Conservation (phyloP, 1,140 invertebrate genomes). For the Bombus polaris region DNA sequence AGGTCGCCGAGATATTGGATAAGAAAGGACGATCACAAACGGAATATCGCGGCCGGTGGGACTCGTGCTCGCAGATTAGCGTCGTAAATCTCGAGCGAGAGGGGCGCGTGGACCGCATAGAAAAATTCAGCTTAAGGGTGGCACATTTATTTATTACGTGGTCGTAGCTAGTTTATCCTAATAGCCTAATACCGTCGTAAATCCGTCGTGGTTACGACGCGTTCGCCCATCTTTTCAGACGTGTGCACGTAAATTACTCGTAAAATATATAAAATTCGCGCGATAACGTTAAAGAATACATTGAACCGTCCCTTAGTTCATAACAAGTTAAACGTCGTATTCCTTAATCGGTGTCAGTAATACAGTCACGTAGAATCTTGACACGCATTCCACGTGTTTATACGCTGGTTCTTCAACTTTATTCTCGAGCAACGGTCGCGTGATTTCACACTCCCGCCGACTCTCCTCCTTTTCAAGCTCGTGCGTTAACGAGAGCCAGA, state of each 20-base stretch:
- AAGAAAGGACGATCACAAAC: conserved; percentile 11
- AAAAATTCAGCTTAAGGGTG: conserved; percentile 38
- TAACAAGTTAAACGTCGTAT: background rate
- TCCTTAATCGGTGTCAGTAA: background rate
- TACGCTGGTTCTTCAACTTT: background rate
- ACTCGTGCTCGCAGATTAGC: conserved; percentile 48
- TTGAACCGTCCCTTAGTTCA: too few species aligned
- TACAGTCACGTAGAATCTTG: background rate
- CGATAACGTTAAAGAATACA: too few species aligned
- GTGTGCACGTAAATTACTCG: conserved; percentile 22
- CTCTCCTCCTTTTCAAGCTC: background rate
- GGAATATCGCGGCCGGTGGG: conserved; percentile 20
- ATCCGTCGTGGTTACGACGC: conserved; percentile 45
- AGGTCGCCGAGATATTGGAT: conserved; percentile 22
- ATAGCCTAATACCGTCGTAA: conserved; percentile 57
- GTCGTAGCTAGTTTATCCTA: conserved; percentile 50
- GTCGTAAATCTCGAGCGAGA: conserved; percentile 45
- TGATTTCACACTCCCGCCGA: background rate
- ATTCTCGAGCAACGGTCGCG: background rate
- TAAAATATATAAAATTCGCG: conserved; percentile 1
- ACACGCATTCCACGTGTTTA: background rate
- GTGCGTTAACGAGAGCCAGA: background rate
- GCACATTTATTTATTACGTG: conserved; percentile 56
- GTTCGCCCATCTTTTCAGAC: background rate
- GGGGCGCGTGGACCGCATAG: conserved; percentile 17